Conservation (phyloP, 2,888 invertebrate species). For the Prosapia bicincta region DNA sequence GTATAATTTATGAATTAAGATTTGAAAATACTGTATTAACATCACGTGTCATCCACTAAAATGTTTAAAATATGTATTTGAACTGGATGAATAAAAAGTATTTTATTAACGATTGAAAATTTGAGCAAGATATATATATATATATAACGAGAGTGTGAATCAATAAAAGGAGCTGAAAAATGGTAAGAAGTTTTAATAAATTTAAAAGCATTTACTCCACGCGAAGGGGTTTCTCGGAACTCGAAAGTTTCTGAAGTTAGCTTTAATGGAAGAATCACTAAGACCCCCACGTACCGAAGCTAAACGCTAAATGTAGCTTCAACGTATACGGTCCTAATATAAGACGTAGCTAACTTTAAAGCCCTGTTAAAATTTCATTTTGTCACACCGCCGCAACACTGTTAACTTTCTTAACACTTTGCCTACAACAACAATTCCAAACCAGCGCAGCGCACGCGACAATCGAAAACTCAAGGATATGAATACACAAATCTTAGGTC, state of each 20-base stretch:
- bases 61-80: too few relatives aligned
- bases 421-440: background rate
- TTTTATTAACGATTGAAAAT: too few relatives aligned
- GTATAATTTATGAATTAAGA: too few relatives aligned
- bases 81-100: too few relatives aligned
- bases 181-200: too few relatives aligned
- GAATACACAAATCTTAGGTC: background rate
- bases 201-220: too few relatives aligned
- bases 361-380: background rate
- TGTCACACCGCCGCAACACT: background rate
- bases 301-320: background rate
- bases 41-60: too few relatives aligned
- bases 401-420: constrained; percentile 2
- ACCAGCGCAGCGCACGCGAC: background rate
- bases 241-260: background rate
- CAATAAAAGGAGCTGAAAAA: too few relatives aligned
- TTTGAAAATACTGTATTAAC: too few relatives aligned
- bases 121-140: too few relatives aligned
- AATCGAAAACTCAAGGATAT: background rate
- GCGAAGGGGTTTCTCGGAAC: too few relatives aligned
- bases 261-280: background rate
- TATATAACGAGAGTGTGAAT: too few relatives aligned
- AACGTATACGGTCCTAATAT: background rate
- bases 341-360: background rate
- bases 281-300: background rate